These are phyloP conservation scores for Corythornis vintsioides DNA, from an alignment of 2,113 vertebrate genomes.

Conservation along the genomic window DNA sequence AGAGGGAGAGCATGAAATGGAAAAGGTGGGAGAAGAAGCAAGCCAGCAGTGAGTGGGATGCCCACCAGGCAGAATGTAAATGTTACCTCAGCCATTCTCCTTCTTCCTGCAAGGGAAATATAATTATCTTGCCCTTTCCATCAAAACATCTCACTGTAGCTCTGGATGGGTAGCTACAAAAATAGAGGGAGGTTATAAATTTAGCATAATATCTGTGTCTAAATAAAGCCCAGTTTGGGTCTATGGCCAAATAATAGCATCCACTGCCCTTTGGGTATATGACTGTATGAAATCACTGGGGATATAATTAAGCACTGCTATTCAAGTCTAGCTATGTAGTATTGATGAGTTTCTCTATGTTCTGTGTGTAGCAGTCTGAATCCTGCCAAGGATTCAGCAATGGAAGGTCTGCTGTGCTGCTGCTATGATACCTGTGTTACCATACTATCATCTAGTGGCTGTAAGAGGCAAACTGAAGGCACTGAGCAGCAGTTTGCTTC, in stretches of 20 bases:
- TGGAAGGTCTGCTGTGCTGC: background rate
- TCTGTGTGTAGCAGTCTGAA: background rate
- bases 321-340: conserved; percentile 19
- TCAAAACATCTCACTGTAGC: background rate
- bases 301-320: conserved; percentile 7
- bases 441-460: conserved; percentile 58
- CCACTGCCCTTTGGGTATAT: background rate
- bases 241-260: background rate
- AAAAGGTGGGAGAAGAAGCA: background rate
- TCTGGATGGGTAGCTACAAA: background rate
- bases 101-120: background rate
- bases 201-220: background rate
- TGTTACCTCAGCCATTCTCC: conserved; percentile 28
- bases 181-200: background rate
- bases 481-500: background rate
- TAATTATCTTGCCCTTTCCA: conserved; percentile 25
- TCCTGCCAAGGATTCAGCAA: background rate
- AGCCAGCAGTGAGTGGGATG: background rate
- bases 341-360: background rate
- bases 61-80: conserved; percentile 5
- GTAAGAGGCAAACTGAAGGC: background rate
- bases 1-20: background rate
- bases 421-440: background rate
- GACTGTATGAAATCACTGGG: background rate
- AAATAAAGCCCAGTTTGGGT: conserved; percentile 2